Conservation (phyloP, 1,140 invertebrate species). For the Heliconius himera region DNA sequence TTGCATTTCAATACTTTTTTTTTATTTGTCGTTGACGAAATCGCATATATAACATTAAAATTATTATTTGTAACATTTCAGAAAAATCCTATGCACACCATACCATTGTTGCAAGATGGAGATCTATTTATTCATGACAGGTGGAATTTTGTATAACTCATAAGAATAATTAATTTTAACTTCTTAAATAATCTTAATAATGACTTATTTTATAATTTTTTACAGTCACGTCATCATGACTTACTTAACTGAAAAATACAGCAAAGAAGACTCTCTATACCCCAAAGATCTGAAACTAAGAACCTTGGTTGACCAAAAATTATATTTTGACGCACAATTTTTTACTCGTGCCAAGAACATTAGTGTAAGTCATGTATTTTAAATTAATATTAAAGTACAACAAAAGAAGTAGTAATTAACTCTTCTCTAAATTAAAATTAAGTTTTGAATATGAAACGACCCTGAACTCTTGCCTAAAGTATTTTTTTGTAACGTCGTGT, state of each 20-base stretch:
- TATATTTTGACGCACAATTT: conserved; percentile 87
- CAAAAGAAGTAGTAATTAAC: background rate
- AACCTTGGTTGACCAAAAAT: conserved; percentile 85
- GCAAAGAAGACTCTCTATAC: conserved; percentile 84
- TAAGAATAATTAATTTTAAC: background rate
- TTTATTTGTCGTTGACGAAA: too few species aligned
- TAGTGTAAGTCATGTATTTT: background rate
- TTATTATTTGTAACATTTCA: conserved; percentile 35
- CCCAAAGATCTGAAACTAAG: conserved; percentile 84
- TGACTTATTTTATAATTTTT: conserved; percentile 10
- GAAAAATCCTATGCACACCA: conserved; percentile 54
- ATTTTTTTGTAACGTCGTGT: background rate
- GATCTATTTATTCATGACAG: conserved; percentile 54
- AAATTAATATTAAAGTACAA: background rate
- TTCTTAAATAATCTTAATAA: conserved; percentile 6
- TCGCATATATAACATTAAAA: too few species aligned
- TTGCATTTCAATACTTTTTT: too few species aligned
- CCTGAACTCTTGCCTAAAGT: background rate
- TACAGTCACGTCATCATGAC: conserved; percentile 85
- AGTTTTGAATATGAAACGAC: background rate
- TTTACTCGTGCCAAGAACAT: conserved; percentile 70
- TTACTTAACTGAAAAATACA: conserved; percentile 87
- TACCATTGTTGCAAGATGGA: conserved; percentile 53
- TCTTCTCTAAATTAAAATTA: background rate
- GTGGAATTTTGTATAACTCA: conserved; percentile 28